Percentiles rank a stretch among this genome's conserved stretches.
phyloP scores from a whole-genome alignment of 2,888 invertebrate genomes.

The Zaprionus bogoriensis region DNA sequence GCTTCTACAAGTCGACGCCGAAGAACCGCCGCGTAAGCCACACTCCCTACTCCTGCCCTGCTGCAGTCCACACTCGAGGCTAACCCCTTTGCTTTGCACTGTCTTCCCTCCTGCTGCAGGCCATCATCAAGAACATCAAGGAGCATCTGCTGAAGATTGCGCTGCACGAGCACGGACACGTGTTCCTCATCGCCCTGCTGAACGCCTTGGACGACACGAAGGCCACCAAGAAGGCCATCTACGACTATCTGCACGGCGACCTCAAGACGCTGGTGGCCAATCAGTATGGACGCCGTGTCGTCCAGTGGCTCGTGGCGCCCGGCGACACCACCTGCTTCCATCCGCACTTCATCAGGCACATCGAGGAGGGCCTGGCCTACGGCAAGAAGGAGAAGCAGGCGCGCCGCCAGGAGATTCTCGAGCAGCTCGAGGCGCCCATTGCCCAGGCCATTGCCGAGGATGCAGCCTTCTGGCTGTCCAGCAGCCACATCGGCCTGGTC shows the following conservation, averaged over 20 bases:
- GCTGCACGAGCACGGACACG: constrained; percentile 93
- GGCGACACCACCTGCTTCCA: constrained; percentile 92
- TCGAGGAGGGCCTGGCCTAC: constrained; percentile 89
- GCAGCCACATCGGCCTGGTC: constrained; percentile 87
- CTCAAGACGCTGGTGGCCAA: constrained; percentile 88
- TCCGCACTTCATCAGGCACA: constrained; percentile 88
- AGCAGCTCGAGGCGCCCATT: constrained; percentile 86
- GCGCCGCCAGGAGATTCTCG: constrained; percentile 88
- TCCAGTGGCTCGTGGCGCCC: constrained; percentile 94
- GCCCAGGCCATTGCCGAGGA: constrained; percentile 85
- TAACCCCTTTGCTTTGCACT: background rate
- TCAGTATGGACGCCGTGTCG: constrained; percentile 92
- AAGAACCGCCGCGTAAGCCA: constrained; percentile 89
- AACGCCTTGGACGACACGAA: constrained; percentile 97
- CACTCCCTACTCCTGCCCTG: constrained; percentile 4
- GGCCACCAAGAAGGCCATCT: constrained; percentile 91
- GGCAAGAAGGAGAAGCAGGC: constrained; percentile 89
- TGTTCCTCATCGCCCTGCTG: constrained; percentile 91
- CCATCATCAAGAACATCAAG: constrained; percentile 94
- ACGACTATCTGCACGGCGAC: constrained; percentile 87
- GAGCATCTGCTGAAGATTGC: constrained; percentile 91
- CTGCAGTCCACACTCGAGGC: no score
- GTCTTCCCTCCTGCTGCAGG: constrained; percentile 82
- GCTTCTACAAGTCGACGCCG: constrained; percentile 93
- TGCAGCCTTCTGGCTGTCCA: constrained; percentile 87